These are phyloP conservation scores for Neomorphus geoffroyi DNA, from an alignment of 2,797 vertebrate genomes.

Conservation along the genomic window DNA sequence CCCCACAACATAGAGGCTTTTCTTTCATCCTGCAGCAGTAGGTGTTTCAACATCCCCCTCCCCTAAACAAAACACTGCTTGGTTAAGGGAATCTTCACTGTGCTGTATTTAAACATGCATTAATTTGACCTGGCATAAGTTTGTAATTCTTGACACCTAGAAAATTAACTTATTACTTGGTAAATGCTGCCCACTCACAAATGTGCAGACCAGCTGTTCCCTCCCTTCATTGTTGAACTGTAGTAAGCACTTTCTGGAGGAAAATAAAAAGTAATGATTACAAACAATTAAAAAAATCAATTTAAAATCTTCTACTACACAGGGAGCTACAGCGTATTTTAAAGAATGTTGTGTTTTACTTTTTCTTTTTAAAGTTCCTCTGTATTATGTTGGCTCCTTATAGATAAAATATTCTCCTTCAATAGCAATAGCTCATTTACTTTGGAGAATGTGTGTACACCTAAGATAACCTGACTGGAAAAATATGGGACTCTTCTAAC, in stretches of 20 bases:
- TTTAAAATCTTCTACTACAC: conserved; percentile 16
- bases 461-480: background rate
- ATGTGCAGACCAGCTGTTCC: conserved; percentile 56
- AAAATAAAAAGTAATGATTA: conserved; percentile 61
- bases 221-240: conserved; percentile 5
- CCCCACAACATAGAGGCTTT: background rate
- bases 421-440: background rate
- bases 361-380: background rate
- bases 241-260: conserved; percentile 33
- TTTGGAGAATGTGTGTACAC: background rate
- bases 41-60: background rate
- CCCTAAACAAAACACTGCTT: background rate
- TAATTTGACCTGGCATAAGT: conserved; percentile 35
- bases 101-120: background rate
- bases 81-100: background rate
- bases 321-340: background rate
- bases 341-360: background rate
- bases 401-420: background rate
- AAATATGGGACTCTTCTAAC: background rate
- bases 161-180: conserved; percentile 49
- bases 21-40: background rate
- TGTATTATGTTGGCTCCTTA: background rate
- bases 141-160: conserved; percentile 22
- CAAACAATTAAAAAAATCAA: background rate
- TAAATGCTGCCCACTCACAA: conserved; percentile 40